Conservation (phyloP, 2,797 vertebrate species). For the Chloroceryle amazona region DNA sequence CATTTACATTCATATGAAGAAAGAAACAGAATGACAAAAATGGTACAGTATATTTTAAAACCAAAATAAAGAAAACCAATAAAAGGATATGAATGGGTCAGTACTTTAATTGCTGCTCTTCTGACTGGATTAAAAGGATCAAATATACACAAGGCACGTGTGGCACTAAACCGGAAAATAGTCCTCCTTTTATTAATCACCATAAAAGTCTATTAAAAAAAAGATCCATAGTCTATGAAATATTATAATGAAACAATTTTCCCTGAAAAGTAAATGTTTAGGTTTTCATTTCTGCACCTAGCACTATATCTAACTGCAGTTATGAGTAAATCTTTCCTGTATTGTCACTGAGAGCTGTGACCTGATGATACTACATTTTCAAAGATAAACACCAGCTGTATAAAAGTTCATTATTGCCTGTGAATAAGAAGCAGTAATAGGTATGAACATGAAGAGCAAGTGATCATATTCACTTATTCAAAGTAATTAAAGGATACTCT, state of each 20-base stretch:
- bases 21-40: neutral
- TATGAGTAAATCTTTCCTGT: neutral
- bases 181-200: conserved; percentile 92
- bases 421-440: neutral
- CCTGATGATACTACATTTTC: neutral
- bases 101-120: conserved; percentile 87
- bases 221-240: neutral
- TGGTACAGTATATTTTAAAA: neutral
- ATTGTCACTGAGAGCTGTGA: neutral
- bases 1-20: neutral
- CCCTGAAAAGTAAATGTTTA: neutral
- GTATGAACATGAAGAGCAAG: neutral
- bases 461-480: neutral
- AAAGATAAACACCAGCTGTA: neutral
- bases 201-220: conserved; percentile 91
- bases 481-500: neutral
- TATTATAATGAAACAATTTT: neutral
- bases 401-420: neutral
- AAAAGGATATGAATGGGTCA: conserved; percentile 95
- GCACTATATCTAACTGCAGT: neutral
- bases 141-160: conserved; percentile 88
- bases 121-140: conserved; percentile 92
- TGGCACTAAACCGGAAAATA: conserved; percentile 94
- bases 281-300: neutral
- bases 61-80: neutral